A percentile compares a stretch with the other conserved stretches of the same genome.
Conservation (phyloP, 2,113 vertebrate species). For the Donacobius atricapilla region DNA sequence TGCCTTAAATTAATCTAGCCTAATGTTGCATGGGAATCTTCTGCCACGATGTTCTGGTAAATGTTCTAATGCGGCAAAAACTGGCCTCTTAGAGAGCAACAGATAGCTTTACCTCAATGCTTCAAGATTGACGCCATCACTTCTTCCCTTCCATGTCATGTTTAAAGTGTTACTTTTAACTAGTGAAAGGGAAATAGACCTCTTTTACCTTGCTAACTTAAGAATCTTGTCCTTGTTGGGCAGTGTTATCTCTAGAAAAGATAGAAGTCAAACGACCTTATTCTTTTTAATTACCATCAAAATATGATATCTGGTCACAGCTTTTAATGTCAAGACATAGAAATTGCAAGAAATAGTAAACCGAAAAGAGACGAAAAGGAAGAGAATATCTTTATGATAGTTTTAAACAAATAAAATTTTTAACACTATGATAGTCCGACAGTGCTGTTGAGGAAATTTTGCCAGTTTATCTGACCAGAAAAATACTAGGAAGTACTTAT, state of each 20-base stretch:
- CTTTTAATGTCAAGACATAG: not conserved
- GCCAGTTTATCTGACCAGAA: not conserved
- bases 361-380: not conserved
- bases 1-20: not conserved
- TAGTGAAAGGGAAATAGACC: not conserved
- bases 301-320: not conserved
- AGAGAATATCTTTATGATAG: not conserved
- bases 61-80: not conserved
- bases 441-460: not conserved
- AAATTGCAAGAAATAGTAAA: not conserved
- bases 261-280: not conserved
- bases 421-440: not conserved
- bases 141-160: not conserved
- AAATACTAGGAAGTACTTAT: not conserved
- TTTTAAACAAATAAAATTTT: not conserved
- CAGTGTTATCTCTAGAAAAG: not conserved
- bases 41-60: not conserved
- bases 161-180: not conserved
- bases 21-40: not conserved
- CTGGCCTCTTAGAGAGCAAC: not conserved
- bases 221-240: not conserved
- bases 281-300: not conserved
- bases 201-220: not conserved
- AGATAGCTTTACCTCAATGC: not conserved
- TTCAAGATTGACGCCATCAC: rapidly evolving